Evolutionary conservation across 2,113 vertebrate species (phyloP).

Genomic region (Tringa solitaria): DNA sequence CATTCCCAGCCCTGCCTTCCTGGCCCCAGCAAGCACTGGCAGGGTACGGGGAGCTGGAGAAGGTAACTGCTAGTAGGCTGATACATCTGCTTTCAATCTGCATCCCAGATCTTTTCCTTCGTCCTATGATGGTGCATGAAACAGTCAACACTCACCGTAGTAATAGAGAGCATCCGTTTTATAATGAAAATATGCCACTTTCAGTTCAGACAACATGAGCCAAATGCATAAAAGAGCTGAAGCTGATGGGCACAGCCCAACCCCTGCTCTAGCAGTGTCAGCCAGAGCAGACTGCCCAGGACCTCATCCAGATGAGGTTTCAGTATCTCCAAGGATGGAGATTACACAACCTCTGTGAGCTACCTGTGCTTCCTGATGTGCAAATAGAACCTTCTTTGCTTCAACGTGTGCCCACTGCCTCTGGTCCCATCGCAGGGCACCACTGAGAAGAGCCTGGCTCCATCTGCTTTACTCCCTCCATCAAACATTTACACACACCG

Average conservation of each 20-base stretch:
- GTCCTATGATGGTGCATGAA: not conserved
- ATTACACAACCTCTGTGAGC: not conserved
- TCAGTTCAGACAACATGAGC: not conserved
- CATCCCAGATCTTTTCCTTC: not conserved
- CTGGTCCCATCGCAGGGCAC: not conserved
- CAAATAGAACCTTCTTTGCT: not conserved
- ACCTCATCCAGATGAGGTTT: accelerated
- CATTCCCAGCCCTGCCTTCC: not conserved
- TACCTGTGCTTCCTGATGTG: not conserved
- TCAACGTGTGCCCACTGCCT: not conserved
- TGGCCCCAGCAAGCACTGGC: not conserved
- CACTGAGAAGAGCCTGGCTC: not conserved
- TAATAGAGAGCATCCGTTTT: not conserved
- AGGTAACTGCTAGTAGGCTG: not conserved
- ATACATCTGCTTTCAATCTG: not conserved
- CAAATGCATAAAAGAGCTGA: not conserved
- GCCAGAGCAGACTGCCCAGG: not conserved
- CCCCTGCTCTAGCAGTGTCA: not conserved
- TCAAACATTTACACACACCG: not conserved
- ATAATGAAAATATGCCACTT: accelerated
- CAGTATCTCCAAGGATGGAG: not conserved
- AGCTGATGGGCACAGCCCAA: not conserved
- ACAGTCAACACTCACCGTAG: not conserved
- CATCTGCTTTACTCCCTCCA: not conserved
- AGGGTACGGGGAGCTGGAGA: not conserved